Evolutionary conservation across 30 jellyfish, hydroid and myxozoan genomes (phyloP), one percentile per base, ranked within the genome.

Genomic region (Clytia hemisphaerica): DNA sequence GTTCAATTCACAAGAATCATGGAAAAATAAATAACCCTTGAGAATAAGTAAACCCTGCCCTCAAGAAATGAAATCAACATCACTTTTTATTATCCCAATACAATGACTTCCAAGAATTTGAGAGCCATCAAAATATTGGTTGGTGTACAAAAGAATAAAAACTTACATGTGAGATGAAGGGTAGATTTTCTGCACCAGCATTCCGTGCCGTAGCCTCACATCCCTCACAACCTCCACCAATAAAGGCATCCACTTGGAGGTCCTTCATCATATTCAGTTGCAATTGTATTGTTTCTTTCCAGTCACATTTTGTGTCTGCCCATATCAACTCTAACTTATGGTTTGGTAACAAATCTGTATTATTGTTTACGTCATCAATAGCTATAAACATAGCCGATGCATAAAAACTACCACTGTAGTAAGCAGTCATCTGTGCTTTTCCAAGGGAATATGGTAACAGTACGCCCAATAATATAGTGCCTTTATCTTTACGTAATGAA

Each of bases 131-230:
- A n/a, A n/a, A n/a, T n/a, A n/a, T n/a, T n/a, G n/a, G n/a, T n/a
- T n/a, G n/a, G n/a, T n/a, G n/a, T n/a, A n/a, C n/a, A n/a, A 3
- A 3, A 4, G 2, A 3, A 19, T 19, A 4, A 58, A 58, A 58
- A 71, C 95, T 84, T 79, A 87, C 96, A 73, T 87, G 96, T 4
- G 96, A 87, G n/a, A 87, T 73, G 75, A 87, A 65, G 12, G 96
- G 96, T 6, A 63, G 35, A 61, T 87, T 87, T 61, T 65, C 21
- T 5, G 96, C 96, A 7, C 72, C 96, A 36, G 96, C 96, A 79
- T 69, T 75, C 76, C 83, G 92, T 18, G 82, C 96, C 25, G 67
- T 75, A 37, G 96, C 71, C 38, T 61, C 37, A 53, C 96, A 87
- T 6, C 81, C 81, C 32, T 72, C 65, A 55, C 96, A 87, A 37